Evolutionary conservation across 2,888 invertebrate genomes (phyloP), one percentile per base, ranked within the genome.

Genomic region (Macaria notata): DNA sequence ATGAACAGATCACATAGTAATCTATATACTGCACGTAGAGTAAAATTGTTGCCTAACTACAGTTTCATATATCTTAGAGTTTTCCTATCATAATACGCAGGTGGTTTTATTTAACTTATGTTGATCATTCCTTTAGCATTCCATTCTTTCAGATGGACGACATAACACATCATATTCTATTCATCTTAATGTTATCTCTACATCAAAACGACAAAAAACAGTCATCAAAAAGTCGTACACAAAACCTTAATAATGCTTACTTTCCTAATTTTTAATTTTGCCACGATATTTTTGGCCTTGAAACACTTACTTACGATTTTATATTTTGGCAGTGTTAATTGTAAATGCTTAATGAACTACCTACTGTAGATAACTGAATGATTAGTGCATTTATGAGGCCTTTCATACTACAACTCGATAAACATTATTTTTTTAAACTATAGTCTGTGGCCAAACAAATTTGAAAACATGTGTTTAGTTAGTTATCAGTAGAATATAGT

Each of bases 301-400:
- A 70, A 71, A 75, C 76, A 76, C 75, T 54, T 36, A 57, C 48
- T 45, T 82, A 83, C 75, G 77, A 78, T 76, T 79, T 78, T 74
- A 84, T 82, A 84, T 79, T 83, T 80, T 87, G 90, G 88, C 89
- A 88, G 89, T 89, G 89, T 84, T 82, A 83, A 84, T 83, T 84
- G 45, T 45, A 58, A 30, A 53, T 80, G 80, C 79, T 78, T 76
- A 72, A 73, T 72, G 64, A 72, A 68, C 63, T 67, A 68, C 56
- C 57, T 70, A 69, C 72, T 69, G 50, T 54, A 38, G 42, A 50
- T 43, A 58, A 45, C 29, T 44, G 46, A 3, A n/a, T 51, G n/a
- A 38, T 41, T n/a, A n/a, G 41, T 41, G 8, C 8, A 41, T 9
- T 36, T 36, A 36, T 36, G 33, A 36, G 33, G 33, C 33, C 33